These are phyloP conservation scores for Istiophorus platypterus DNA, from an alignment of 2,113 vertebrate species.

Conservation along the genomic window DNA sequence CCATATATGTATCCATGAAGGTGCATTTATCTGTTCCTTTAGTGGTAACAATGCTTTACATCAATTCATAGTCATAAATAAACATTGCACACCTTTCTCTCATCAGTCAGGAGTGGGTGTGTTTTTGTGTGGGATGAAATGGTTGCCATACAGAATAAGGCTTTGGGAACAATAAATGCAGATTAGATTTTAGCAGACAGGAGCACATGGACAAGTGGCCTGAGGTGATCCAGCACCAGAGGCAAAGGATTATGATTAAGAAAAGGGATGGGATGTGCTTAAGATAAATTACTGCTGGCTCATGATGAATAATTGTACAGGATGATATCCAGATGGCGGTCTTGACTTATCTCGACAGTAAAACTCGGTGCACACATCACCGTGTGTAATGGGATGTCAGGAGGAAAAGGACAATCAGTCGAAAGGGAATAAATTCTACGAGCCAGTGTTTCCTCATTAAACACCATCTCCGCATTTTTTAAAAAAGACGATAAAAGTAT, in stretches of 20 bases:
- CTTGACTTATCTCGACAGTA: conserved; percentile 32
- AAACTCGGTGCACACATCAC: conserved; percentile 28
- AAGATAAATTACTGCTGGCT: conserved; percentile 32
- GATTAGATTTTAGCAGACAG: conserved; percentile 47
- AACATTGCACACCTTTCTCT: not conserved
- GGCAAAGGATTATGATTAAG: conserved; percentile 53
- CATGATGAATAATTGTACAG: conserved; percentile 53
- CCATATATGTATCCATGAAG: not conserved
- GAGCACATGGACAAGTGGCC: conserved; percentile 43
- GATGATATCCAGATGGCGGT: conserved; percentile 47
- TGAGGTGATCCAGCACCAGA: conserved; percentile 55
- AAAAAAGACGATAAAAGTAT: not conserved
- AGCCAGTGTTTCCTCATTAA: not conserved
- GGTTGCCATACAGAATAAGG: not conserved
- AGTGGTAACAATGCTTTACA: not conserved
- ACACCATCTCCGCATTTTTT: not conserved
- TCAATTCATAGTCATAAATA: not conserved
- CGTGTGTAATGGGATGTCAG: not conserved
- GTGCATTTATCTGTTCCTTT: not conserved
- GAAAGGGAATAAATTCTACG: not conserved
- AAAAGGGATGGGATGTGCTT: conserved; percentile 32
- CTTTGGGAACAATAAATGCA: conserved; percentile 13
- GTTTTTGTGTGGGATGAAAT: not conserved
- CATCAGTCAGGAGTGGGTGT: not conserved
- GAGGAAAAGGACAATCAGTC: conserved; percentile 3